Percentiles rank a stretch among this genome's conserved stretches.
Conservation (phyloP, 1,140 invertebrate species). For the Drosophila prosaltans region DNA sequence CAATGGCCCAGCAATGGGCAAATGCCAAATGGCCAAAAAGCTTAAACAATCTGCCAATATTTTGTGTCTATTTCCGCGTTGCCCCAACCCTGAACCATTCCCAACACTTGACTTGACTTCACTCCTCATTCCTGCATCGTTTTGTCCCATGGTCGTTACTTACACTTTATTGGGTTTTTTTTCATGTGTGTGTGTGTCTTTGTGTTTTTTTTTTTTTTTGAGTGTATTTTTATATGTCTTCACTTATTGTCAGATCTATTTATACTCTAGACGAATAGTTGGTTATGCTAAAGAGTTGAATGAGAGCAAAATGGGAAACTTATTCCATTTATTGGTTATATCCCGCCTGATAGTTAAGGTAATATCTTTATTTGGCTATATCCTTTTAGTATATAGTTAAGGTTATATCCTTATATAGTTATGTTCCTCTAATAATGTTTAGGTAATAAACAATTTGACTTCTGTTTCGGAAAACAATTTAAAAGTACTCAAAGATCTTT, state of each 20-base stretch:
- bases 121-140: background rate
- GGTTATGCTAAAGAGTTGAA: background rate
- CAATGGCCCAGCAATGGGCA: constrained; percentile 48
- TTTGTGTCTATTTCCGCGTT: constrained; percentile 75
- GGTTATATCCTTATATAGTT: too few species aligned
- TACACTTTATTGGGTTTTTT: constrained; percentile 75
- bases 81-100: constrained; percentile 6
- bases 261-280: constrained; percentile 11
- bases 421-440: background rate
- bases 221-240: constrained; percentile 17
- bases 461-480: too few species aligned
- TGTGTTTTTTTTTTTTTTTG: constrained; percentile 38
- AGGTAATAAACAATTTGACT: too few species aligned
- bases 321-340: background rate
- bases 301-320: background rate
- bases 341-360: background rate
- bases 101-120: constrained; percentile 3
- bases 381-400: too few species aligned
- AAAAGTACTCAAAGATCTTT: too few species aligned
- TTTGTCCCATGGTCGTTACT: constrained; percentile 66
- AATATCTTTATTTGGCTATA: too few species aligned
- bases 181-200: constrained; percentile 40
- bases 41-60: constrained; percentile 82
- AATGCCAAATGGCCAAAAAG: constrained; percentile 78
- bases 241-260: constrained; percentile 20